Percentiles rank a stretch among this genome's conserved stretches.
Evolutionary conservation across 2,797 vertebrate genomes (phyloP).

Genomic region (Calcarius lapponicus): DNA sequence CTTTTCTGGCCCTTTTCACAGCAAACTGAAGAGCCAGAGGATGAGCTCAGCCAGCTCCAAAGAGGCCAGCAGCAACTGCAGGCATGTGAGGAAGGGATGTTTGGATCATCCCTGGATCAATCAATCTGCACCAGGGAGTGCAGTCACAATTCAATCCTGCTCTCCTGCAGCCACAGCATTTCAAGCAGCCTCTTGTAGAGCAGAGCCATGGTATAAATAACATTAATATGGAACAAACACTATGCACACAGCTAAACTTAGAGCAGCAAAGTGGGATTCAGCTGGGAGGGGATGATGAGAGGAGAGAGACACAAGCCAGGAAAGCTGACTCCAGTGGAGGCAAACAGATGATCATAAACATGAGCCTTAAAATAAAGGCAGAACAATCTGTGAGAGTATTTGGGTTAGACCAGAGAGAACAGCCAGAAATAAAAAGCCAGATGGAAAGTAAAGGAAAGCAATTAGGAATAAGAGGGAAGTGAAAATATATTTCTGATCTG

Average conservation of each 20-base stretch:
- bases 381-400: constrained; percentile 25
- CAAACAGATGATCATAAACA: constrained; percentile 44
- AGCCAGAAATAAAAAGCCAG: constrained; percentile 45
- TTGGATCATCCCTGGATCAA: not conserved
- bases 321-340: constrained; percentile 42
- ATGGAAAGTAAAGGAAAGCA: constrained; percentile 34
- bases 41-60: not conserved
- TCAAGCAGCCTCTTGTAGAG: not conserved
- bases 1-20: not conserved
- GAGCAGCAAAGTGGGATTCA: constrained; percentile 36
- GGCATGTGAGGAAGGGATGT: not conserved
- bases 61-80: not conserved
- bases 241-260: constrained; percentile 13
- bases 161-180: not conserved
- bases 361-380: constrained; percentile 43
- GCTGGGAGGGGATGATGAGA: not conserved
- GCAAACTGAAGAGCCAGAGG: not conserved
- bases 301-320: constrained; percentile 22
- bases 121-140: not conserved
- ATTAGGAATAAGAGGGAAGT: not conserved
- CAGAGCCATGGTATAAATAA: not conserved
- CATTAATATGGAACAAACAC: not conserved
- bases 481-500: constrained; percentile 1
- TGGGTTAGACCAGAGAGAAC: constrained; percentile 11
- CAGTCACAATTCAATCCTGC: not conserved